These are phyloP conservation scores for Odontomyia ornata DNA, from an alignment of 2,888 invertebrate species.

Conservation along the genomic window DNA sequence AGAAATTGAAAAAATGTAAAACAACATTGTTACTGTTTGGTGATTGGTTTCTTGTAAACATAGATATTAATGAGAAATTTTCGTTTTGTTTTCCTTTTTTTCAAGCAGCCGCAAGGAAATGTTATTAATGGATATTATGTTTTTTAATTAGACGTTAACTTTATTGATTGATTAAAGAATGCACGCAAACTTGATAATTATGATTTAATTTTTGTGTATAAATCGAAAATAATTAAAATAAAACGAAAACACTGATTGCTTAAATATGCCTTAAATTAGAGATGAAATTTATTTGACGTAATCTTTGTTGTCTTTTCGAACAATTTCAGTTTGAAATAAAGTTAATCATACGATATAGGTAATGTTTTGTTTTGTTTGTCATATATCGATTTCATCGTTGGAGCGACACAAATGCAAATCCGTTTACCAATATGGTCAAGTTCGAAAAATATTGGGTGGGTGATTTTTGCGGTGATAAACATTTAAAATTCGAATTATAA, in stretches of 20 bases:
- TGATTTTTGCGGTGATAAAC: too few relatives aligned
- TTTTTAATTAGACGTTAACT: constrained; percentile 13
- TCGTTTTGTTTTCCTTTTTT: constrained; percentile 5
- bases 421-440: too few relatives aligned
- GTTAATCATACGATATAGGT: constrained; percentile 36
- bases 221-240: constrained; percentile 24
- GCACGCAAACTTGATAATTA: constrained; percentile 24
- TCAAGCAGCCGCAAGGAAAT: constrained; percentile 18
- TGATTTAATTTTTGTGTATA: constrained; percentile 27
- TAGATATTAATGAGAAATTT: constrained; percentile 21
- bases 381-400: too few relatives aligned
- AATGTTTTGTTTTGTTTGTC: not conserved
- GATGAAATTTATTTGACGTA: constrained; percentile 37
- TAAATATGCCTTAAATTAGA: constrained; percentile 45
- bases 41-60: constrained; percentile 40
- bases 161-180: constrained; percentile 21
- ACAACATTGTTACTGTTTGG: constrained; percentile 42
- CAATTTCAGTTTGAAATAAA: constrained; percentile 44
- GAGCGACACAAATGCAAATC: too few relatives aligned
- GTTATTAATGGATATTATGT: constrained; percentile 39
- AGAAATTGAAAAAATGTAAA: constrained; percentile 1
- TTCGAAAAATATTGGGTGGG: too few relatives aligned
- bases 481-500: too few relatives aligned
- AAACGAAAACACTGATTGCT: constrained; percentile 35
- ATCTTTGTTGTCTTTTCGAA: constrained; percentile 46